Percentiles rank a stretch among this genome's conserved stretches.
Conservation (phyloP, 2,797 vertebrate genomes). For the Austrolebias charrua region DNA sequence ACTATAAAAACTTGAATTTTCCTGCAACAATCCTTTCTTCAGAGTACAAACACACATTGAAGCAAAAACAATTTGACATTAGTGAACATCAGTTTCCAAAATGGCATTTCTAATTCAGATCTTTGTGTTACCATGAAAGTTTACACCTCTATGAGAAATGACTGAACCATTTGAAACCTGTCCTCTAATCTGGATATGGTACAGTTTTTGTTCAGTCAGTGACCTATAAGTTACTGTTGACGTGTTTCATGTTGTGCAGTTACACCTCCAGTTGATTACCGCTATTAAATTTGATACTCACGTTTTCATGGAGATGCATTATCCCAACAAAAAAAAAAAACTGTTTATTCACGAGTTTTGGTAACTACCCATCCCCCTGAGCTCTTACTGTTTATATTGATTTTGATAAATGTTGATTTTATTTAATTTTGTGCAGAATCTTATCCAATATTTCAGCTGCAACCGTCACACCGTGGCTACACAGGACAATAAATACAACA, state of each 20-base stretch:
- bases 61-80: neutral
- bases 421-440: neutral
- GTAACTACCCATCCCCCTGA: neutral
- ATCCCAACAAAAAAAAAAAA: neutral
- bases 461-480: neutral
- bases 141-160: no score
- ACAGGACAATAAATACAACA: neutral
- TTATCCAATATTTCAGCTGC: neutral
- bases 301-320: neutral
- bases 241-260: neutral
- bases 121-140: neutral
- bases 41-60: constrained; percentile 5
- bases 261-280: neutral
- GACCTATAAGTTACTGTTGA: neutral
- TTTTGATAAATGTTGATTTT: neutral
- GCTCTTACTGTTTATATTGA: neutral
- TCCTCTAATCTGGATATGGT: neutral
- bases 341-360: neutral
- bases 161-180: neutral
- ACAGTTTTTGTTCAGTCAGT: neutral
- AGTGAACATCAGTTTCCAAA: neutral
- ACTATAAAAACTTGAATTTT: neutral
- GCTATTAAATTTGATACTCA: neutral
- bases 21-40: neutral
- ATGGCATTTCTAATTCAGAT: neutral